Conservation (phyloP, 2,797 vertebrate genomes). For the Sphenopsis melanotis region DNA sequence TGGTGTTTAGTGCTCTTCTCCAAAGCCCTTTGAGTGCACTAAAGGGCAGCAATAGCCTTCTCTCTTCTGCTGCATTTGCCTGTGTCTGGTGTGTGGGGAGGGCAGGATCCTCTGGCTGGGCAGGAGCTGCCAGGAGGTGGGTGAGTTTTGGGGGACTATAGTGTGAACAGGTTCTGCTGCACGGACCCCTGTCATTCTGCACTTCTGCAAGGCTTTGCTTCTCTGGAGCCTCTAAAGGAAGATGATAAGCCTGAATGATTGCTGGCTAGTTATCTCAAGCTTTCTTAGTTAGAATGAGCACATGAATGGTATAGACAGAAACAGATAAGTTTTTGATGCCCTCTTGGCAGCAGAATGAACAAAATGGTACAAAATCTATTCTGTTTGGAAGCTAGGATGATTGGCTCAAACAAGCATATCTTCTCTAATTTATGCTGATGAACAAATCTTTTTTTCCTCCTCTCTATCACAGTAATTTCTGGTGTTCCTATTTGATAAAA, state of each 20-base stretch:
- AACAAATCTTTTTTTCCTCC: fast-evolving
- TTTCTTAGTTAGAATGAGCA: background rate
- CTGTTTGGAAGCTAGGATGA: background rate
- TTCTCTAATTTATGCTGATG: background rate
- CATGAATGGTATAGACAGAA: background rate
- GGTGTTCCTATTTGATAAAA: background rate
- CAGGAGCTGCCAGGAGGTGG: background rate
- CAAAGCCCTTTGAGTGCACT: background rate
- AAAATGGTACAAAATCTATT: background rate
- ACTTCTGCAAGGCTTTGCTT: background rate
- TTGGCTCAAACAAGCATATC: fast-evolving
- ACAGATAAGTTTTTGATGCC: background rate
- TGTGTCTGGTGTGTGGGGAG: background rate
- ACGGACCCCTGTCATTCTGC: background rate
- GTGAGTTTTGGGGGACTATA: background rate
- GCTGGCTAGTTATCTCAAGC: background rate
- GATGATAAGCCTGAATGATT: background rate
- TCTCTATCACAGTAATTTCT: background rate
- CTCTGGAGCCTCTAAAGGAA: background rate
- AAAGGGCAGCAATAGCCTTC: background rate
- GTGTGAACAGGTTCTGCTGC: background rate
- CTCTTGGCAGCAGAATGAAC: background rate
- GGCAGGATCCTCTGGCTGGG: background rate
- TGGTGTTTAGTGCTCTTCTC: background rate
- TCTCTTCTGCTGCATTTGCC: background rate